Percentiles rank a stretch among this genome's conserved stretches.
Evolutionary conservation across 2,797 vertebrate genomes (phyloP).

Genomic region (Prunella strophiata): DNA sequence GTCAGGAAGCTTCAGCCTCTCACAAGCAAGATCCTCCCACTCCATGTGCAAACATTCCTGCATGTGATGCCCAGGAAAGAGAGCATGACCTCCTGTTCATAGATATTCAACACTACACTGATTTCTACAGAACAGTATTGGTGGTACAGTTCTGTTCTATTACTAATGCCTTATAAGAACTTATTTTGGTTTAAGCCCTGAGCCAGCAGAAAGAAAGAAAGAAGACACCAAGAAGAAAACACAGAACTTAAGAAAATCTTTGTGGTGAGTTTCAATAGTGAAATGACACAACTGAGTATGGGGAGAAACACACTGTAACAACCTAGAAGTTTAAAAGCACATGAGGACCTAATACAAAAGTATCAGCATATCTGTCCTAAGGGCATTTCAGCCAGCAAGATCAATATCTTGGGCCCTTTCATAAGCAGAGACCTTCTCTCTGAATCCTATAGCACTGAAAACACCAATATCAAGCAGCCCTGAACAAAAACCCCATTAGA

Average conservation of each 20-base stretch:
- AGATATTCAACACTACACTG: neutral
- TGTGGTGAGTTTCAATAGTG: neutral
- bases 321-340: neutral
- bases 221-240: neutral
- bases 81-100: neutral
- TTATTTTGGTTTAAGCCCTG: neutral
- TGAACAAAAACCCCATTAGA: slow-evolving; percentile 22
- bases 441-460: neutral
- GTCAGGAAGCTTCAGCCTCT: neutral
- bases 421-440: neutral
- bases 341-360: neutral
- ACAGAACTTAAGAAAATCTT: neutral
- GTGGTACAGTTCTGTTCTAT: neutral
- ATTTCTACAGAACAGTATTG: neutral
- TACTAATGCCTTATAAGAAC: neutral
- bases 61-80: neutral
- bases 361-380: neutral
- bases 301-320: neutral
- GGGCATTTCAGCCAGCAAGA: neutral
- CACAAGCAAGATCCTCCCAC: neutral
- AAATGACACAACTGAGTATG: neutral
- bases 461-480: neutral
- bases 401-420: neutral
- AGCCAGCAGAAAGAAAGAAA: neutral
- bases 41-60: neutral